Base-by-base conservation (phyloP, 2,797 vertebrate species). In the Liasis olivaceus region DNA sequence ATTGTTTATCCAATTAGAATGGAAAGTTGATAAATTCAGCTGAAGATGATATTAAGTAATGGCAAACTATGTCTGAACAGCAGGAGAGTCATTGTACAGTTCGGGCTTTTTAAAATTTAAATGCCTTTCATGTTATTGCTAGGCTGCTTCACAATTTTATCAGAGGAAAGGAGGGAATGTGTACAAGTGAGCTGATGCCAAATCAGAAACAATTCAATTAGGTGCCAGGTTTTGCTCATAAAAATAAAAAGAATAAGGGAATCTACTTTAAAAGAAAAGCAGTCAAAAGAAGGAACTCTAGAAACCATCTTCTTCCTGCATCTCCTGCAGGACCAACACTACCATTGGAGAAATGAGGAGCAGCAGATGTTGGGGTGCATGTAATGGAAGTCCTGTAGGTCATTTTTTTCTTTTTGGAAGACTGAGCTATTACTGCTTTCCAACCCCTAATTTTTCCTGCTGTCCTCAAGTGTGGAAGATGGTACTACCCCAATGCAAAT, bases 1-100 rank as follows among this genome's bases (percentile, higher is more conserved):
- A 8, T 36, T 92, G 92, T 94, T 96, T 91, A 66, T 96, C 87
- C 85, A 94, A 96, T 95, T 94, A 95, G 26, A 93, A 86, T 54
- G 89, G 0, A 8, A 95, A 92, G 17, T 47, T 77, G 42, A 93
- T 93, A 95, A 95, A 93, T 92, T 47, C 93, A 93, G 90, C 90
- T 91, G n/a, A 93, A 90, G 93, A 72, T 51, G 62, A 96, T 95
- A 92, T 90, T 91, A 94, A 15, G 3, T 90, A 66, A 93, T 92
- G 47, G 93, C 63, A 91, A 91, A 26, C 12, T 9, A 63, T 90
- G 47, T 28, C 13, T 88, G 24, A 89, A 58, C 66, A 93, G 1
- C 69, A 26, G 85, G 90, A 20, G 51, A 36, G 4, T 51, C 0
- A 51, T 54, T 51, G 85, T 36, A 6, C 26, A 20, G 88, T 92